phyloP scores from a whole-genome alignment of 2,113 vertebrate genomes.

The Trachemys scripta region DNA sequence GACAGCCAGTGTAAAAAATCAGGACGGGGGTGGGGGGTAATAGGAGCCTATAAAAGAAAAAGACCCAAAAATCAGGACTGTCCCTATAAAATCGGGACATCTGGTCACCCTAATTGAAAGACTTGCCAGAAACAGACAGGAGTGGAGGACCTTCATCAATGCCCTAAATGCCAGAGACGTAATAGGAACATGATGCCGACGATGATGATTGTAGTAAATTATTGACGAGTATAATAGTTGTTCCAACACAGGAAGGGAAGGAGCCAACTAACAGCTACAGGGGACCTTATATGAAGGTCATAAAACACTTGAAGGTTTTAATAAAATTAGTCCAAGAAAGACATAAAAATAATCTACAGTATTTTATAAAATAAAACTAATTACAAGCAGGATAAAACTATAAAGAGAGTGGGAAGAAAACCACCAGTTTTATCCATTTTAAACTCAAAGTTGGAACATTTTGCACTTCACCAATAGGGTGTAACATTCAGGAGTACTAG shows the following conservation, averaged over 20 bases:
- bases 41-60: too few species aligned
- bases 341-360: neutral
- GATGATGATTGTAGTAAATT: neutral
- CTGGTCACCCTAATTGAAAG: too few species aligned
- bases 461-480: neutral
- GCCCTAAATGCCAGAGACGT: too few species aligned
- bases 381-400: neutral
- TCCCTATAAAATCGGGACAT: too few species aligned
- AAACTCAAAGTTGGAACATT: neutral
- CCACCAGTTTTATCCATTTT: neutral
- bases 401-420: neutral
- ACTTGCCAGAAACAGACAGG: too few species aligned
- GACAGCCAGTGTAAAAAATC: too few species aligned
- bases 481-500: neutral
- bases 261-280: fast-evolving
- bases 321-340: neutral
- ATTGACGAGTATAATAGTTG: neutral
- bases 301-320: neutral
- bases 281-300: neutral
- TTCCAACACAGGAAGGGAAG: neutral
- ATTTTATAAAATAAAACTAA: neutral
- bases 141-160: too few species aligned
- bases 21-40: too few species aligned
- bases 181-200: too few species aligned
- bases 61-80: too few species aligned